phyloP scores from a whole-genome alignment of 2,113 vertebrate species.

The Procavia capensis region DNA sequence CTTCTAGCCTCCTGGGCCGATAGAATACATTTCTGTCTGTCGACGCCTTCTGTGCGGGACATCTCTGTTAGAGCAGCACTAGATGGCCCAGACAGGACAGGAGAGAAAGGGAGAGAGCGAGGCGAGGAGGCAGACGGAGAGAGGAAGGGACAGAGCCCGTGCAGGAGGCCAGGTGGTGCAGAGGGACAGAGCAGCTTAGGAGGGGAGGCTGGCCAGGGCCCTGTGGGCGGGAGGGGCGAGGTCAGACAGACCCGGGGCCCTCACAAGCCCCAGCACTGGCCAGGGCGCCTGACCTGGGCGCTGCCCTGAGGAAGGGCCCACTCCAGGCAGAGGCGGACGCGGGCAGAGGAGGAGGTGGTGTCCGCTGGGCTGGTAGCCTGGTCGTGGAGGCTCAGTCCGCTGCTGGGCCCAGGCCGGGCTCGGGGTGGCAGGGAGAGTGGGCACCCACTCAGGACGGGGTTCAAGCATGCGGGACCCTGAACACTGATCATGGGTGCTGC shows the following conservation, averaged over 20 bases:
- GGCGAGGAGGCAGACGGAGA: too few relatives aligned
- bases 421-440: too few relatives aligned
- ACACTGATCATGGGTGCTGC: too few relatives aligned
- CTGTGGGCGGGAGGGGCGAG: background rate
- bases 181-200: background rate
- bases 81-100: too few relatives aligned
- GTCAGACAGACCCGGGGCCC: background rate
- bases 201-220: background rate
- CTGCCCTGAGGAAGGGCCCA: background rate
- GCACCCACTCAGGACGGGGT: too few relatives aligned
- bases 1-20: too few relatives aligned
- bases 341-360: rapidly evolving
- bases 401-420: background rate
- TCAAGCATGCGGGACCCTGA: too few relatives aligned
- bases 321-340: background rate
- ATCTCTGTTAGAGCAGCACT: too few relatives aligned
- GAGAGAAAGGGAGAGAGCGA: background rate
- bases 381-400: background rate
- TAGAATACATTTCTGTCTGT: too few relatives aligned
- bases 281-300: rapidly evolving
- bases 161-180: too few relatives aligned
- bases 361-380: background rate
- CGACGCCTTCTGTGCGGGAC: too few relatives aligned
- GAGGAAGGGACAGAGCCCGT: background rate
- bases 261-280: background rate